Base-by-base conservation (phyloP, 64 coral and sea anemone genomes). In the Dendronephthya gigantea region DNA sequence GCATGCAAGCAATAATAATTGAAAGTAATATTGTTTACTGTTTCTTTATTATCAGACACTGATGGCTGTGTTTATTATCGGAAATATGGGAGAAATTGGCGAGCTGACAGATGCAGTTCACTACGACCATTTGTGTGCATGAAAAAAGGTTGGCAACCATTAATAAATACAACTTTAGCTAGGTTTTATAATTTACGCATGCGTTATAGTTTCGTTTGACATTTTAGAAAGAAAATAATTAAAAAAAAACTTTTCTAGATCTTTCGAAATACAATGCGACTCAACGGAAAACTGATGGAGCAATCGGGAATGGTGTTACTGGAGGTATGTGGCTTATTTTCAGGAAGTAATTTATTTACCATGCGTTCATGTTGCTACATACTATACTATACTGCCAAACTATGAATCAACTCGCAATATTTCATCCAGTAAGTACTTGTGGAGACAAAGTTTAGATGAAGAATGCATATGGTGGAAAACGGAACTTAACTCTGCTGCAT, bases 101-200 rank as follows among this genome's bases (percentile, higher is more conserved):
- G 72, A 12, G 25, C 30, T 39, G 72, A 3, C 0, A 15, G 29
- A 4, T 79, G 72, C 17, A 34, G 22, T 79, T 17, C 19, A 9
- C 30, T 19, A 39, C 25, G 32, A 12, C 72, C 72, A 5, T 79
- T 79, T 79, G 36, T 79, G 2, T 79, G 72, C 28, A 79, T 79
- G 72, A 79, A 79, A 79, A 79, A 39, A 79, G 72, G 72, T 79
- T 15, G 29, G 72, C 28, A 29, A 33, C n/a, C n/a, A n/a, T n/a
- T n/a, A n/a, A n/a, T n/a, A n/a, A n/a, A n/a, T n/a, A n/a, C n/a
- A n/a, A n/a, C n/a, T n/a, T n/a, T n/a, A n/a, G n/a, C n/a, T n/a
- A n/a, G n/a, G n/a, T n/a, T n/a, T n/a, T n/a, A n/a, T n/a, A n/a
- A n/a, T n/a, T n/a, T n/a, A n/a, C n/a, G n/a, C n/a, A n/a, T n/a